Evolutionary conservation across 2,113 vertebrate genomes (phyloP), one percentile per base, ranked within the genome.

Genomic region (Phrynocephalus versicolor): DNA sequence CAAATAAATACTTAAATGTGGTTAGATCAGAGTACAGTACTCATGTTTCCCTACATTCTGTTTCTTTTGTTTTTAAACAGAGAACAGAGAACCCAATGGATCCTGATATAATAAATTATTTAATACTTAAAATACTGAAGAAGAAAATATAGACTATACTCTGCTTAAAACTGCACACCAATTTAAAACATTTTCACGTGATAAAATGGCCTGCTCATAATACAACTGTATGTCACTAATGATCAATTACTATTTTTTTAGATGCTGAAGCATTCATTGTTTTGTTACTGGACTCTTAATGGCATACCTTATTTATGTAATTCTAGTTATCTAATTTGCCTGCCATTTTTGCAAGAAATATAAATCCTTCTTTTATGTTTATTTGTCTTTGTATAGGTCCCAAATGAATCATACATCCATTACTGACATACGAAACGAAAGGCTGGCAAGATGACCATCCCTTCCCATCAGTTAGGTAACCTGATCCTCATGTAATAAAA

Each of bases 351-450:
- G 86, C 87, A 93, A 90, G 90, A 92, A 89, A 67, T 88, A 93
- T 94, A 94, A 93, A 93, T 93, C 89, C 88, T 92, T 92, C 89
- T 80, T 93, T 91, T 77, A 85, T 88, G 89, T 39, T 93, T 94
- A 94, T 94, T 91, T 94, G 92, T 94, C 89, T 82, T 86, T 89
- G 79, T 72, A 94, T 88, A 94, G 90, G 60, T 90, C 80, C 85
- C 92, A 94, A 95, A 89, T 89, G 73, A 94, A 91, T 94, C 92
- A 94, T 85, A 93, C 90, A 92, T 89, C 92, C 93, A 96, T 96
- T 95, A 95, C 75, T 74, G 90, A 89, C 84, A 93, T 92, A 93
- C 91, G 88, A 88, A 79, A 85, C 60, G 89, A 30, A 84, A 58
- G 69, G 33, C 13, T 19, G 85, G 91, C 71, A 23, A n/a, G 45